These are phyloP conservation scores for Argyrosomus japonicus DNA, from an alignment of 2,113 vertebrate genomes.

Conservation along the genomic window DNA sequence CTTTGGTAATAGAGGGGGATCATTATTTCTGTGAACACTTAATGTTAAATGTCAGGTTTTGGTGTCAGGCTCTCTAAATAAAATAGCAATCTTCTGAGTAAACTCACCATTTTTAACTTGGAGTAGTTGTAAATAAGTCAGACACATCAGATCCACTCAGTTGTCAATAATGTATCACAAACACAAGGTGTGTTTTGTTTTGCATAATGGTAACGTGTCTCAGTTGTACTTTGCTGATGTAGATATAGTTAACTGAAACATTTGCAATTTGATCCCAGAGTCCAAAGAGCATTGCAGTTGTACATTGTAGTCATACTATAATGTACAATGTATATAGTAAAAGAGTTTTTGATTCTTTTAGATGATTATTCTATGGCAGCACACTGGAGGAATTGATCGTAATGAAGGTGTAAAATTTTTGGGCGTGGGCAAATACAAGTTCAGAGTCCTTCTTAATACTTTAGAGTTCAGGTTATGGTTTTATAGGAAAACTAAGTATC, in stretches of 20 bases:
- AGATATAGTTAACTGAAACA: not conserved
- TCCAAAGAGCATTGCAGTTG: not conserved
- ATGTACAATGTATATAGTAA: not conserved
- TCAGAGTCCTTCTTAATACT: not conserved
- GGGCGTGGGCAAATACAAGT: not conserved
- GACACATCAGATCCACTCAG: not conserved
- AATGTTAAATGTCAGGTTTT: not conserved
- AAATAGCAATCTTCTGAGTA: not conserved
- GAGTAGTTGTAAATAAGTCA: not conserved
- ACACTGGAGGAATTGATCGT: not conserved
- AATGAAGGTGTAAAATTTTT: not conserved
- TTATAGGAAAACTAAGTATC: not conserved
- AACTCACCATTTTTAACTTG: not conserved
- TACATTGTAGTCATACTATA: too few relatives aligned
- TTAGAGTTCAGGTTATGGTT: not conserved
- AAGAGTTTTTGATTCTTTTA: not conserved
- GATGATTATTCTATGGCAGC: not conserved
- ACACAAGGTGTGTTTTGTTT: not conserved
- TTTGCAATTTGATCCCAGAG: not conserved
- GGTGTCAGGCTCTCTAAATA: not conserved
- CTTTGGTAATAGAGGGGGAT: slow-evolving; percentile 85
- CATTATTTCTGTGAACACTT: not conserved
- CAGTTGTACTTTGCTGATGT: not conserved
- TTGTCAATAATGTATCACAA: not conserved
- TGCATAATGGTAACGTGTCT: not conserved